A percentile compares a stretch with the other conserved stretches of the same genome.
phyloP scores from a whole-genome alignment of 23 tunicate genomes.

The Ascidia mentula region DNA sequence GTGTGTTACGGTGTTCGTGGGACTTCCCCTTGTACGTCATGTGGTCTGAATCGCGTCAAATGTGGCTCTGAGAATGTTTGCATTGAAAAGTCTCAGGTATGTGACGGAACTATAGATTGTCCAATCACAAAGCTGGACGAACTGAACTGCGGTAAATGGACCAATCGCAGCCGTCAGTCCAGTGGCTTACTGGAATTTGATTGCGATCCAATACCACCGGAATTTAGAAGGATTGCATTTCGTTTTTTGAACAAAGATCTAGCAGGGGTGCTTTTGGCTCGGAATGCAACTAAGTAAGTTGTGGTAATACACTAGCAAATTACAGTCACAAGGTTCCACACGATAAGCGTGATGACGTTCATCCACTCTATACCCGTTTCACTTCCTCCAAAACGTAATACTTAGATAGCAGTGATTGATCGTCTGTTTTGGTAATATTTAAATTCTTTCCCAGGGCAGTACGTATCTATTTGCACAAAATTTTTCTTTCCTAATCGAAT shows the following conservation, averaged over 20 bases:
- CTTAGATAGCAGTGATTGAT: no score
- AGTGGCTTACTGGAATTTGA: conserved; percentile 8
- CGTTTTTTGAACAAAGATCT: background rate
- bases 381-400: no score
- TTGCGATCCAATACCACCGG: conserved; percentile 19
- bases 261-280: background rate
- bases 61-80: conserved; percentile 19
- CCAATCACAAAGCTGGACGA: conserved; percentile 22
- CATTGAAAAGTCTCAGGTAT: background rate
- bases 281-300: background rate
- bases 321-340: no score
- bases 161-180: background rate
- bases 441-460: no score
- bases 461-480: no score
- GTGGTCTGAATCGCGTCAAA: conserved; percentile 1
- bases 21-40: background rate
- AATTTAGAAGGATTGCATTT: background rate
- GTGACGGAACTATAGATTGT: conserved; percentile 31
- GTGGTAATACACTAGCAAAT: no score
- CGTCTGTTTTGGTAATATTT: no score
- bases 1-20: conserved; percentile 24
- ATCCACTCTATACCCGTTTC: no score
- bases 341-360: no score
- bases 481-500: no score
- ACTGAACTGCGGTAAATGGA: background rate